Conservation (phyloP, 2,888 invertebrate genomes). For the Conops quadrifasciatus region DNA sequence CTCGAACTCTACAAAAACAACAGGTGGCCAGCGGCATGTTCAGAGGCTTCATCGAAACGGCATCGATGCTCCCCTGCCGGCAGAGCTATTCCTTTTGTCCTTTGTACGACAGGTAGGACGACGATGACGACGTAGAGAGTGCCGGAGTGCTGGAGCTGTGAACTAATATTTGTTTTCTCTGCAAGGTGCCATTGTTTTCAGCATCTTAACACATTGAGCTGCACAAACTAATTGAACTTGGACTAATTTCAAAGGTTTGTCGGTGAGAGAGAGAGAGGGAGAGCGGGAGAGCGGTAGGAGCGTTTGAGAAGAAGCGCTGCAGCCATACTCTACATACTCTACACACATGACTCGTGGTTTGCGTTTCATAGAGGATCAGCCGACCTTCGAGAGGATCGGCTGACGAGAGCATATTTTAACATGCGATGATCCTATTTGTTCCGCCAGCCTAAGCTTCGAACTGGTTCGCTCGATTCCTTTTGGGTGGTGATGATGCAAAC, state of each 20-base stretch:
- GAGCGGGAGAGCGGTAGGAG: neutral
- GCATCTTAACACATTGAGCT: constrained; percentile 18
- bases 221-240: neutral
- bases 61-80: neutral
- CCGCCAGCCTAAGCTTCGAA: constrained; percentile 15
- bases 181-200: constrained; percentile 31
- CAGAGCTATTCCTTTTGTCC: neutral
- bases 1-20: neutral
- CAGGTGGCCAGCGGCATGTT: constrained; percentile 1
- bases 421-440: constrained; percentile 25
- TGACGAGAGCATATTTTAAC: constrained; percentile 16
- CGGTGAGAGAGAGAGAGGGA: neutral
- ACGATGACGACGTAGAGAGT: neutral
- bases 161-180: constrained; percentile 33
- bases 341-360: too few relatives aligned
- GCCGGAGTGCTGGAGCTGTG: neutral
- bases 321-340: too few relatives aligned
- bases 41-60: neutral
- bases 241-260: neutral
- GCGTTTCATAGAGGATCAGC: neutral
- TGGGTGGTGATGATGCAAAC: constrained; percentile 24
- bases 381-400: neutral
- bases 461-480: neutral
- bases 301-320: too few relatives aligned
- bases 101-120: neutral